phyloP scores from a whole-genome alignment of 2,113 vertebrate species.

The Malurus melanocephalus region DNA sequence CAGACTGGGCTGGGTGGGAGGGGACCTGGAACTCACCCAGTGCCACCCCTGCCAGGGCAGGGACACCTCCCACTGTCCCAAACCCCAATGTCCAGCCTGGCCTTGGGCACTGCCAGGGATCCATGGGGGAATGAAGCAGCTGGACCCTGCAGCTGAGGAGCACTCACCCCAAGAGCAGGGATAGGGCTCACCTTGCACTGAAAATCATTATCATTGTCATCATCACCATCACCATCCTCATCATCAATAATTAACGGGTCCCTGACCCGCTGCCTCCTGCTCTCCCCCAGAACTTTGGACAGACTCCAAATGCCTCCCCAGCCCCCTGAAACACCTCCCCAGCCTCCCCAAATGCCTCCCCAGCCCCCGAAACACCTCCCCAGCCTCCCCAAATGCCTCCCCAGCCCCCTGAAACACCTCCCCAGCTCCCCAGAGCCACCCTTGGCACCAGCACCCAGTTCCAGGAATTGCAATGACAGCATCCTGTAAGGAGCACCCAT shows the following conservation, averaged over 20 bases:
- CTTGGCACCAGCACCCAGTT: neutral
- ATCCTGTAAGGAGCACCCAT: fast-evolving
- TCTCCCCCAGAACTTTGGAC: neutral
- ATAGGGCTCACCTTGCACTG: neutral
- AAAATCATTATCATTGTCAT: neutral
- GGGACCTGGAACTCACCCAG: neutral
- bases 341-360: no score
- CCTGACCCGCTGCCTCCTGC: neutral
- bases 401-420: no score
- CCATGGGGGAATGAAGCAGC: neutral
- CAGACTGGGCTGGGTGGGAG: fast-evolving
- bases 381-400: no score
- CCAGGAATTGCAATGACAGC: neutral
- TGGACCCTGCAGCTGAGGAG: neutral
- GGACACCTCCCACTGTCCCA: neutral
- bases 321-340: no score
- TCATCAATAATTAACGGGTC: neutral
- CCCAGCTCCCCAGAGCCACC: neutral
- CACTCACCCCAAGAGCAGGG: neutral
- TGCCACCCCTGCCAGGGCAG: neutral
- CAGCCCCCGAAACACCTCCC: no score
- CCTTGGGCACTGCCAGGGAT: neutral
- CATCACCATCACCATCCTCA: neutral
- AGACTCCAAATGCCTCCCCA: neutral
- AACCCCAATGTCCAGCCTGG: neutral